Evolutionary conservation across 2,113 vertebrate species (phyloP).

Genomic region (Centropus bengalensis): DNA sequence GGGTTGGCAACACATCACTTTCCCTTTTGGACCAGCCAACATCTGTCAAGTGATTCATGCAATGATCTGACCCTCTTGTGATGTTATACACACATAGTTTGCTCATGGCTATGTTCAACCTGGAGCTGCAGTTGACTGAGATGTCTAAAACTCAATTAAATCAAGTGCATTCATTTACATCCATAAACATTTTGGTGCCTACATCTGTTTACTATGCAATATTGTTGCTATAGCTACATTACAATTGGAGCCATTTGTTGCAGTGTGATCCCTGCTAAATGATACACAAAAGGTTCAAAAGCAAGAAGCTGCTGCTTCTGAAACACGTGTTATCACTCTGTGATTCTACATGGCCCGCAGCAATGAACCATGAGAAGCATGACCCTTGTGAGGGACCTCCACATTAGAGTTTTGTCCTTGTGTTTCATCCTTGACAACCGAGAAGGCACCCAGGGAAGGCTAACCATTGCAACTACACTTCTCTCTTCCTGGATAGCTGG

Average conservation of each 20-base stretch:
- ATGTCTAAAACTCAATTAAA: neutral
- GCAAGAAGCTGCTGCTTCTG: neutral
- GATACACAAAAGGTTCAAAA: neutral
- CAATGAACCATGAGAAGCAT: neutral
- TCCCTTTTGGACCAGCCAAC: neutral
- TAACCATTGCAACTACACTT: neutral
- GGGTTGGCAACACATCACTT: neutral
- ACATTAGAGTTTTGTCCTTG: neutral
- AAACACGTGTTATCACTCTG: neutral
- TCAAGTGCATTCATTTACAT: neutral
- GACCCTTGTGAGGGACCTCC: neutral
- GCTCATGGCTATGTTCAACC: neutral
- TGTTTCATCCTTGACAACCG: neutral
- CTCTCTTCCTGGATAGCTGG: neutral
- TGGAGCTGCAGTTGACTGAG: neutral
- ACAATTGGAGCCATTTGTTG: neutral
- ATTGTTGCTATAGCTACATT: neutral
- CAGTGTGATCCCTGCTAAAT: neutral
- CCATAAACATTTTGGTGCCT: neutral
- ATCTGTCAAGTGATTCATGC: neutral
- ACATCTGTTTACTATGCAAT: neutral
- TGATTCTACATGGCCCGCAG: neutral
- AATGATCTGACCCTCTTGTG: neutral
- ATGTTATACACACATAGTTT: neutral
- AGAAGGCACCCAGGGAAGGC: neutral